These are phyloP conservation scores for Aquatica leii DNA, from an alignment of 2,888 invertebrate species.

Conservation along the genomic window DNA sequence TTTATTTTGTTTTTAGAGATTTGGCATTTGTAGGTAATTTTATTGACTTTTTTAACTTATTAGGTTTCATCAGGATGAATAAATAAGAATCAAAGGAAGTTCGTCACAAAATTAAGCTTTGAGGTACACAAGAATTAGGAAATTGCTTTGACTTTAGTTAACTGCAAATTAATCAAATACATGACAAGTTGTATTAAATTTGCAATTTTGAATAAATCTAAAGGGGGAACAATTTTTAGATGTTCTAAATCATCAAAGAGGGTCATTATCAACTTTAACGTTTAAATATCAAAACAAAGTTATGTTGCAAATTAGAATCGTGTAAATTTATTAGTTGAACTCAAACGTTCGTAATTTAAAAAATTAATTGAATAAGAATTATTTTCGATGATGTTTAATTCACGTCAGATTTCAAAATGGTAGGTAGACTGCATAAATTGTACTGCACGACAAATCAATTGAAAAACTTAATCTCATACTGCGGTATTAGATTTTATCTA, in stretches of 20 bases:
- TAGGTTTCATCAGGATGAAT: too few relatives aligned
- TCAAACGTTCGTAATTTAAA: conserved; percentile 1
- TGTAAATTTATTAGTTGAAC: conserved; percentile 17
- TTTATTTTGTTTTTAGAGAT: too few relatives aligned
- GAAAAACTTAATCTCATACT: conserved; percentile 46
- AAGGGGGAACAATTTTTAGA: conserved; percentile 26
- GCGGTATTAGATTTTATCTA: conserved; percentile 44
- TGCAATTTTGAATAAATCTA: conserved; percentile 21
- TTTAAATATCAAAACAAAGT: conserved; percentile 26
- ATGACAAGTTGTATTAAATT: conserved; percentile 33
- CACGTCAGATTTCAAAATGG: conserved; percentile 1
- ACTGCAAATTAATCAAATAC: conserved; percentile 30
- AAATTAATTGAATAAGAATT: not conserved
- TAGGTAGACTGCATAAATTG: conserved; percentile 31
- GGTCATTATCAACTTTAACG: conserved; percentile 33
- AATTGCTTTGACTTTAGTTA: conserved; percentile 31
- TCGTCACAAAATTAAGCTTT: conserved; percentile 25
- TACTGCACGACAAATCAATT: conserved; percentile 47
- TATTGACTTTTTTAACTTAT: conserved; percentile 22
- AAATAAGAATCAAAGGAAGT: conserved; percentile 30
- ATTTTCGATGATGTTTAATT: conserved; percentile 1
- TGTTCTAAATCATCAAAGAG: conserved; percentile 29
- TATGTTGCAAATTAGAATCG: conserved; percentile 12
- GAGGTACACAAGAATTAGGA: conserved; percentile 31
- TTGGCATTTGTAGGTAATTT: conserved; percentile 9